These are phyloP conservation scores for Lysandra bellargus DNA, from an alignment of 2,888 invertebrate species.

Conservation along the genomic window DNA sequence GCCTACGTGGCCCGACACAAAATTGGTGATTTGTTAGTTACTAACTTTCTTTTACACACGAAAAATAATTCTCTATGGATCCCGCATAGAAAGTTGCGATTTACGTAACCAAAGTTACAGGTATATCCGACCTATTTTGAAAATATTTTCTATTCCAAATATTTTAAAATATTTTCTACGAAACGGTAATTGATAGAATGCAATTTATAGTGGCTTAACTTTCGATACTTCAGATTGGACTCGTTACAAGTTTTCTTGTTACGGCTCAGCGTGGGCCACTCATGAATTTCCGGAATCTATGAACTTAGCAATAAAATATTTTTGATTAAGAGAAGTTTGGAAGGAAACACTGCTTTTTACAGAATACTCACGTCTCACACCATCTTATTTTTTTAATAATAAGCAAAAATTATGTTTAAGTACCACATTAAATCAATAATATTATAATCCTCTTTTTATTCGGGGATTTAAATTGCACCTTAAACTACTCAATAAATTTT, in stretches of 20 bases:
- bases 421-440: too few relatives aligned
- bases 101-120: not conserved
- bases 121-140: not conserved
- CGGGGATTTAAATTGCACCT: too few relatives aligned
- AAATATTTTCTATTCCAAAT: not conserved
- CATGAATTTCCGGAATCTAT: not conserved
- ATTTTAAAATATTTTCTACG: not conserved
- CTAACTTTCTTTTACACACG: conserved; percentile 6
- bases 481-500: too few relatives aligned
- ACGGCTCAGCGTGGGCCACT: not conserved
- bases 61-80: not conserved
- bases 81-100: not conserved
- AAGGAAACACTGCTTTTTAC: not conserved
- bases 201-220: not conserved
- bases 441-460: too few relatives aligned
- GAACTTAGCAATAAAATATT: not conserved
- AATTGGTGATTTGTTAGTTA: not conserved
- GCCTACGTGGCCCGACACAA: not conserved
- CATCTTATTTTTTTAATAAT: too few relatives aligned
- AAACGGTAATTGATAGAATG: not conserved
- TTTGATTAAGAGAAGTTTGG: not conserved
- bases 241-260: conserved; percentile 3
- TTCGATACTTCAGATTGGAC: not conserved
- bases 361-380: too few relatives aligned
- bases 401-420: too few relatives aligned